phyloP scores from a whole-genome alignment of 2,113 vertebrate genomes.

The Ursus arctos region DNA sequence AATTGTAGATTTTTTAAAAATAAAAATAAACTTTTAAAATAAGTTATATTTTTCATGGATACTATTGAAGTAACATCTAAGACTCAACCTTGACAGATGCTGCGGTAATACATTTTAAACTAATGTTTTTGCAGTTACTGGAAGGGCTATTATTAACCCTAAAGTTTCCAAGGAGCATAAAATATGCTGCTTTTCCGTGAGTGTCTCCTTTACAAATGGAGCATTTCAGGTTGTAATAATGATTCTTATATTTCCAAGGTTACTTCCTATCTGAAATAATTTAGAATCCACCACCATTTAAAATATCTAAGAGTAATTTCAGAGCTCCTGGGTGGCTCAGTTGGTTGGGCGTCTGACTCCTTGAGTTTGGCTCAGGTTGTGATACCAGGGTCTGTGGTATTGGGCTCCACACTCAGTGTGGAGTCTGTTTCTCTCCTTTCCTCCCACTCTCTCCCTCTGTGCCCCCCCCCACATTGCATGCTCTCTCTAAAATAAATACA shows the following conservation, averaged over 20 bases:
- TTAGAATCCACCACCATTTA: neutral
- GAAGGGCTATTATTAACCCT: neutral
- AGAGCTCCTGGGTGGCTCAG: neutral
- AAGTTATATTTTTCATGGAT: slow-evolving; percentile 56
- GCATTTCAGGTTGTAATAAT: neutral
- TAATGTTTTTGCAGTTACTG: slow-evolving; percentile 44
- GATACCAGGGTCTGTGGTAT: neutral
- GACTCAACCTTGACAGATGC: neutral
- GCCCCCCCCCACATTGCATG: neutral
- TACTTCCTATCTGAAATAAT: slow-evolving; percentile 50
- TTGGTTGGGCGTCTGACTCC: neutral
- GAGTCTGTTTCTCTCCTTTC: neutral
- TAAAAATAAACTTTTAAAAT: slow-evolving; percentile 61
- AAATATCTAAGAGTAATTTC: neutral
- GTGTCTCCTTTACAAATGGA: neutral
- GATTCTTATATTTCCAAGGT: slow-evolving; percentile 39
- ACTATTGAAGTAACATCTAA: slow-evolving; percentile 49
- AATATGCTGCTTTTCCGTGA: slow-evolving; percentile 46
- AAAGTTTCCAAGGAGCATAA: slow-evolving; percentile 47
- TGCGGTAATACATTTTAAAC: neutral
- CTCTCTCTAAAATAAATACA: neutral
- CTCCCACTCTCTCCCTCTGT: neutral
- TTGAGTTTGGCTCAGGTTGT: neutral
- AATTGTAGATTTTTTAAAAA: slow-evolving; percentile 14
- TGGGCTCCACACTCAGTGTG: neutral